Percentiles rank a stretch among this genome's conserved stretches.
These are phyloP conservation scores for Albula goreensis DNA, from an alignment of 2,113 vertebrate species.

Conservation along the genomic window DNA sequence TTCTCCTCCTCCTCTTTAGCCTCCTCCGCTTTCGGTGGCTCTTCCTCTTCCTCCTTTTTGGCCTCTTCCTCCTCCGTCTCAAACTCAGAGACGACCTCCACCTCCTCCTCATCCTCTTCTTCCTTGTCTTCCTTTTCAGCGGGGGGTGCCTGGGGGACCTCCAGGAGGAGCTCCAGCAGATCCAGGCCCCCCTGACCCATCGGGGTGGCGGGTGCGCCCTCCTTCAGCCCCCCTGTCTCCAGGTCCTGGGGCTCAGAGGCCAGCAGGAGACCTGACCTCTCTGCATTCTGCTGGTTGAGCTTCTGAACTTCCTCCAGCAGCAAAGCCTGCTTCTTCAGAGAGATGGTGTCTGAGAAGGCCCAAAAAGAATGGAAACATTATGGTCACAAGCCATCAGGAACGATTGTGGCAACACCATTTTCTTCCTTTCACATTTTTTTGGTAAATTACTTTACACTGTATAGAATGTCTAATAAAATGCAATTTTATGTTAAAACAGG, in stretches of 20 bases:
- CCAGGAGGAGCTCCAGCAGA: slow-evolving; percentile 46
- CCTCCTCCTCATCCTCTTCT: slow-evolving; percentile 23
- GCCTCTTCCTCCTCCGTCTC: not conserved
- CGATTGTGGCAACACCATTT: too few relatives aligned
- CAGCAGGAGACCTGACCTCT: slow-evolving; percentile 60
- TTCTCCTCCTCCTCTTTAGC: not conserved
- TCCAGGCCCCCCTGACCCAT: slow-evolving; percentile 2
- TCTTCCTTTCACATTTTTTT: not conserved
- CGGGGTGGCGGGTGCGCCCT: slow-evolving; percentile 32
- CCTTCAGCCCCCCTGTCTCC: slow-evolving; percentile 36
- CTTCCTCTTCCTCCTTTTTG: slow-evolving; percentile 7
- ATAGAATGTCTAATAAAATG: too few relatives aligned
- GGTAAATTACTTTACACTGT: not conserved
- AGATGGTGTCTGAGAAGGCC: slow-evolving; percentile 63
- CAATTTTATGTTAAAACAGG: too few relatives aligned
- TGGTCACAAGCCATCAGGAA: not conserved
- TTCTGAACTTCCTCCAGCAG: slow-evolving; percentile 78
- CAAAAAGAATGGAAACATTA: slow-evolving; percentile 20
- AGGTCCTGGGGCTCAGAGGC: slow-evolving; percentile 28
- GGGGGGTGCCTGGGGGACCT: slow-evolving; percentile 43
- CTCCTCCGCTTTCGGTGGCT: not conserved
- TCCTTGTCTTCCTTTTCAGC: slow-evolving; percentile 34
- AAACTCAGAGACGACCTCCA: not conserved
- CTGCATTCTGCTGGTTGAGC: slow-evolving; percentile 78
- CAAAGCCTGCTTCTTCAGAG: slow-evolving; percentile 64